A percentile compares a stretch with the other conserved stretches of the same genome.
Conservation (phyloP, 2,113 vertebrate species). For the Nerophis lumbriciformis region DNA sequence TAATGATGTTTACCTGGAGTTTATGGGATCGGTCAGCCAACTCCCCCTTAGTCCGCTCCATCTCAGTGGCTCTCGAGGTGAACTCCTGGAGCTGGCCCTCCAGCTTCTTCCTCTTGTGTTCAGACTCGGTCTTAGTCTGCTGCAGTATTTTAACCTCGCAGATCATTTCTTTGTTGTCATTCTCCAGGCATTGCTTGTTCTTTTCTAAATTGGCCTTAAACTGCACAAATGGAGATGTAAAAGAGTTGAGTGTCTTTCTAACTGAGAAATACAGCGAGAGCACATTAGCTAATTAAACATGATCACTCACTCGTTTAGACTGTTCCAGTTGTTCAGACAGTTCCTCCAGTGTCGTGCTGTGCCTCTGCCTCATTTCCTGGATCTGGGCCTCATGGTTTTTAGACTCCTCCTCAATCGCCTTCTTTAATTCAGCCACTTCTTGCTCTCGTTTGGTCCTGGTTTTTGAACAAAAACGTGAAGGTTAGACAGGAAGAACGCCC, state of each 20-base stretch:
- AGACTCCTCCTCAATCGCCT: slow-evolving; percentile 92
- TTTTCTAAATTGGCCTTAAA: slow-evolving; percentile 93
- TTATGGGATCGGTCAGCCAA: slow-evolving; percentile 83
- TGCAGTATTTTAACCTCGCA: slow-evolving; percentile 89
- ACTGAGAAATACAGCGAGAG: background rate
- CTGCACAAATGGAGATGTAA: slow-evolving; percentile 51
- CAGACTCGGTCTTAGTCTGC: slow-evolving; percentile 87
- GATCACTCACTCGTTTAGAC: slow-evolving; percentile 84
- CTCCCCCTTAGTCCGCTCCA: slow-evolving; percentile 80
- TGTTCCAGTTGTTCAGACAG: slow-evolving; percentile 94
- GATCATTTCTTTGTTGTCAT: slow-evolving; percentile 88
- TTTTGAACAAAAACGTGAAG: background rate
- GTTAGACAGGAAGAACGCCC: background rate
- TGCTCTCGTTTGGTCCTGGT: slow-evolving; percentile 90
- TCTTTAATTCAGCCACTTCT: slow-evolving; percentile 96
- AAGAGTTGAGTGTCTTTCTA: background rate
- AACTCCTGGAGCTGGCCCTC: slow-evolving; percentile 89
- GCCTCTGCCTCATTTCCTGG: slow-evolving; percentile 93
- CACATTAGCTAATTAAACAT: background rate
- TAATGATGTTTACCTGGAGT: slow-evolving; percentile 77
- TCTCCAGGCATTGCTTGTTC: slow-evolving; percentile 92
- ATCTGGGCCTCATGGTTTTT: slow-evolving; percentile 94
- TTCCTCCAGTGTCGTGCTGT: slow-evolving; percentile 85
- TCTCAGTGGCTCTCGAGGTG: slow-evolving; percentile 79
- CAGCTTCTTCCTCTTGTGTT: slow-evolving; percentile 93